Evolutionary conservation across 2,888 invertebrate genomes (phyloP).

Genomic region (Amblyjoppa fuscipennis): DNA sequence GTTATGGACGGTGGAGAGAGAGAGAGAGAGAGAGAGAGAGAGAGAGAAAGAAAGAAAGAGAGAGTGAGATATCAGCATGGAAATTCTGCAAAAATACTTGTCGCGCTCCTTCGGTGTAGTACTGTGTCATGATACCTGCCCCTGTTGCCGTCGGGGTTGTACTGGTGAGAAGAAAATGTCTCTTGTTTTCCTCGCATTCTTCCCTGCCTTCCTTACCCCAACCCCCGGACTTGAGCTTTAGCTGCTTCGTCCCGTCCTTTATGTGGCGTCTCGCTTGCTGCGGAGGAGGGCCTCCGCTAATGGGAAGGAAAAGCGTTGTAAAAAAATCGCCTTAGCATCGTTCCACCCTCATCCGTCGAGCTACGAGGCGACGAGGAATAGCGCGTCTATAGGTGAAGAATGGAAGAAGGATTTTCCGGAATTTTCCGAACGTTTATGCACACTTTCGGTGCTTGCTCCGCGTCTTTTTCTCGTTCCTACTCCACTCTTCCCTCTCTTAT

Average conservation of each 20-base stretch:
- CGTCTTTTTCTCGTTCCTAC: conserved; percentile 14
- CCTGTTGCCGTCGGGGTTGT: conserved; percentile 26
- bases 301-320: conserved; percentile 23
- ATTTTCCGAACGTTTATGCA: conserved; percentile 57
- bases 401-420: conserved; percentile 55
- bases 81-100: conserved; percentile 53
- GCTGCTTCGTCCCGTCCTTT: conserved; percentile 18
- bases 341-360: conserved; percentile 33
- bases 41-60: no score
- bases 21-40: not conserved
- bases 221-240: conserved; percentile 17
- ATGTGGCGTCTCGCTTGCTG: conserved; percentile 22
- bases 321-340: conserved; percentile 52
- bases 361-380: conserved; percentile 26
- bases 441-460: conserved; percentile 43
- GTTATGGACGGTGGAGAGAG: not conserved
- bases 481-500: conserved; percentile 13
- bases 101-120: conserved; percentile 27
- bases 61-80: not conserved
- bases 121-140: conserved; percentile 38
- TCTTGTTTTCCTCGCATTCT: conserved; percentile 41
- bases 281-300: not conserved
- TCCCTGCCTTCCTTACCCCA: conserved; percentile 22
- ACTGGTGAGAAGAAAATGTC: conserved; percentile 33
- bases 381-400: conserved; percentile 30